These are phyloP conservation scores for Stomatorhinus walkeri DNA, from an alignment of 2,797 vertebrate species.

Conservation along the genomic window DNA sequence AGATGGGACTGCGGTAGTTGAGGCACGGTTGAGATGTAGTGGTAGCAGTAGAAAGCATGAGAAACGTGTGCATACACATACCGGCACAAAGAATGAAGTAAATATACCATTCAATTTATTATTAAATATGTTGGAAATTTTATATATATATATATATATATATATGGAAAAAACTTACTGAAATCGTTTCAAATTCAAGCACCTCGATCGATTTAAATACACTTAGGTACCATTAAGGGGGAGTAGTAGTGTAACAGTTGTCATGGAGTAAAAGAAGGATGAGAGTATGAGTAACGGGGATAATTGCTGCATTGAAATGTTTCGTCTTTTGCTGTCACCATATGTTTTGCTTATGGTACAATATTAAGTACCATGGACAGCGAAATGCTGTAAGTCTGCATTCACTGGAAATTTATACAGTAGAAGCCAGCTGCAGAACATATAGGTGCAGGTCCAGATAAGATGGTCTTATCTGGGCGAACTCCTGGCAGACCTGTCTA, in stretches of 20 bases:
- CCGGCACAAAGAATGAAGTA: constrained; percentile 20
- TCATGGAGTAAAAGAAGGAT: background rate
- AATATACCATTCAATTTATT: constrained; percentile 47
- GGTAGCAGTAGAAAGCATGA: constrained; percentile 23
- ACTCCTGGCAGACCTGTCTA: background rate
- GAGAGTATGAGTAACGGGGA: background rate
- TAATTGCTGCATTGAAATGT: background rate
- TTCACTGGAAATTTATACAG: background rate
- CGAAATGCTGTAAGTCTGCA: background rate
- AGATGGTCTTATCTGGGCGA: background rate
- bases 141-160: constrained; percentile 22
- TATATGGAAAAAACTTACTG: constrained; percentile 42
- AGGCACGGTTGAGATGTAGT: constrained; percentile 27
- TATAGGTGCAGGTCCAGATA: background rate
- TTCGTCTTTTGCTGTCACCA: background rate
- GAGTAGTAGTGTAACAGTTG: background rate
- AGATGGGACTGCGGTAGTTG: constrained; percentile 41
- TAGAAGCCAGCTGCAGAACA: background rate
- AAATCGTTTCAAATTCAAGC: background rate
- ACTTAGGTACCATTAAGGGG: background rate
- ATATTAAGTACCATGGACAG: constrained; percentile 48
- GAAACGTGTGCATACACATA: constrained; percentile 15
- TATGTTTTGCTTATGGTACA: background rate
- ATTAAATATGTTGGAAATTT: constrained; percentile 20
- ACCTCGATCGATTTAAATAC: background rate